Evolutionary conservation across 2,888 invertebrate species (phyloP).

Genomic region (Tetrapedia diversipes): DNA sequence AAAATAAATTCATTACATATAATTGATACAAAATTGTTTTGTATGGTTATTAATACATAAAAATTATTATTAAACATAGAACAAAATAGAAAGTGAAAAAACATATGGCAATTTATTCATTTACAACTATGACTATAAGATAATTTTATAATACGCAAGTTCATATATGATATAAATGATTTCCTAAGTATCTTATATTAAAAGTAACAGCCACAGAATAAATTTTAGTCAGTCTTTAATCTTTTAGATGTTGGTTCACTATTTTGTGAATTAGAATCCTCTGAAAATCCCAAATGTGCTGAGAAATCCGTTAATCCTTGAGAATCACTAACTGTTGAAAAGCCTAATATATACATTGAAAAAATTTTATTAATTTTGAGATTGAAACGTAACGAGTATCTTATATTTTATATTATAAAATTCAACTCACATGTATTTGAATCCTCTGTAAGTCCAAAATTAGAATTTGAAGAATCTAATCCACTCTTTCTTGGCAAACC

Average conservation of each 20-base stretch:
- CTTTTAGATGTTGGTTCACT: slow-evolving; percentile 92
- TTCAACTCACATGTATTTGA: slow-evolving; percentile 92
- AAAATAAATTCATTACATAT: slow-evolving; percentile 58
- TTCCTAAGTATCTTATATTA: slow-evolving; percentile 56
- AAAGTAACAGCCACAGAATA: slow-evolving; percentile 36
- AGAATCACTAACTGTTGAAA: slow-evolving; percentile 95
- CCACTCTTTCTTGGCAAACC: slow-evolving; percentile 87
- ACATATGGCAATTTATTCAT: slow-evolving; percentile 26
- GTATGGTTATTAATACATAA: slow-evolving; percentile 36
- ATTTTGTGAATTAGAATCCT: slow-evolving; percentile 95
- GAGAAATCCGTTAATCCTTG: slow-evolving; percentile 94
- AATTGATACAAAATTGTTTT: slow-evolving; percentile 46
- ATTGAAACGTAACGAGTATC: neutral
- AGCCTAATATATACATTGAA: slow-evolving; percentile 85
- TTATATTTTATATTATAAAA: slow-evolving; percentile 53
- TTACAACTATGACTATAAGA: slow-evolving; percentile 36
- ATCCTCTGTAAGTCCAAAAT: slow-evolving; percentile 93
- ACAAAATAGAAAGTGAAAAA: slow-evolving; percentile 42
- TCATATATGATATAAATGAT: slow-evolving; percentile 51
- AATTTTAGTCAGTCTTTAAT: slow-evolving; percentile 89
- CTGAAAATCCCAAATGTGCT: slow-evolving; percentile 93
- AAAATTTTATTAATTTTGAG: slow-evolving; percentile 12
- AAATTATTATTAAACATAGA: slow-evolving; percentile 41
- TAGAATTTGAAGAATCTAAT: slow-evolving; percentile 91
- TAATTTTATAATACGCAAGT: slow-evolving; percentile 51